phyloP scores from a whole-genome alignment of 2,113 vertebrate species.

The chimpanzee (Pan troglodytes) region NHGRI_mPanTro3-v2.1_pri NC_072421.2:142243001-142243500 shows the following conservation, averaged over 20 bases:
- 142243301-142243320: constrained; percentile 53
- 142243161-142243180: constrained; percentile 29
- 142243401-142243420: constrained; percentile 20
- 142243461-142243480: not conserved
- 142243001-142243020: constrained; percentile 58
- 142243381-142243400: not conserved
- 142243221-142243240: constrained; percentile 55
- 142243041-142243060: constrained; percentile 55
- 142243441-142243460: not conserved
- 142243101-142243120: constrained; percentile 53
- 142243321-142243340: constrained; percentile 19
- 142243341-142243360: not conserved
- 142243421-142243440: constrained; percentile 6
- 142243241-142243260: constrained; percentile 57
- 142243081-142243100: constrained; percentile 62
- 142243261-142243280: constrained; percentile 45
- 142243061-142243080: constrained; percentile 64
- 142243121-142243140: constrained; percentile 50
- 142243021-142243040: constrained; percentile 70
- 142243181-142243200: constrained; percentile 40
- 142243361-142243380: constrained; percentile 25
- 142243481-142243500: not conserved
- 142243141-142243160: not conserved
- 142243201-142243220: constrained; percentile 50
- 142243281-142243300: not conserved